Conservation (phyloP, 2,888 invertebrate genomes). For the Amphimallon solstitiale region DNA sequence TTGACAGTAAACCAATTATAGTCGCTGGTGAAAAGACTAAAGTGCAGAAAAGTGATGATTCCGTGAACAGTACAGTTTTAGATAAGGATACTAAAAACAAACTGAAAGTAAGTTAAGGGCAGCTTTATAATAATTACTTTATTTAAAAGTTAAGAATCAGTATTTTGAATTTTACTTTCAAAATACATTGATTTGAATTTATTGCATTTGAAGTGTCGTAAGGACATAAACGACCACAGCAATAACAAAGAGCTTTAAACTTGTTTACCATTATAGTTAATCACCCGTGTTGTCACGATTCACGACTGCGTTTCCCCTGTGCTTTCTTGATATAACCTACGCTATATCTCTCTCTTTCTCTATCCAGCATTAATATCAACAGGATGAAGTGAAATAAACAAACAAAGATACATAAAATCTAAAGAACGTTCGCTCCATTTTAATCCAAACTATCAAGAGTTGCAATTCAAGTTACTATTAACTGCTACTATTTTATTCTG, state of each 20-base stretch:
- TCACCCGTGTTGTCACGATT: background rate
- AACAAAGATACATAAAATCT: slow-evolving; percentile 8
- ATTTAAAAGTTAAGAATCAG: background rate
- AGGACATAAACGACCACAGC: background rate
- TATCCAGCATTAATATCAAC: background rate
- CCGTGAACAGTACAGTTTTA: slow-evolving; percentile 30
- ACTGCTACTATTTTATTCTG: too few relatives aligned
- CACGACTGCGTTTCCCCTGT: slow-evolving; percentile 1
- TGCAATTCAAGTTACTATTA: too few relatives aligned
- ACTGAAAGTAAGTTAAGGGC: slow-evolving; percentile 53
- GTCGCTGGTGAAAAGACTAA: slow-evolving; percentile 5
- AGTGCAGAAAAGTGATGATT: slow-evolving; percentile 34
- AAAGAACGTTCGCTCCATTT: background rate
- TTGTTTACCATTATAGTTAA: background rate
- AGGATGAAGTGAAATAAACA: background rate
- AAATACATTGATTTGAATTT: too few relatives aligned
- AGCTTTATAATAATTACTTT: background rate
- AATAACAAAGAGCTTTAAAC: slow-evolving; percentile 1
- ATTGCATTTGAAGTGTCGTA: too few relatives aligned
- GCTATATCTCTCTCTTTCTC: background rate
- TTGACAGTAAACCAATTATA: background rate
- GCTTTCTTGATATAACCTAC: background rate
- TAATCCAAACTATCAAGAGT: background rate
- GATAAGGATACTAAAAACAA: slow-evolving; percentile 48
- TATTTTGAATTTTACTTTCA: background rate